Percentiles rank a stretch among this genome's conserved stretches.
Conservation (phyloP, 2,113 vertebrate species). For the Myiopsitta monachus region DNA sequence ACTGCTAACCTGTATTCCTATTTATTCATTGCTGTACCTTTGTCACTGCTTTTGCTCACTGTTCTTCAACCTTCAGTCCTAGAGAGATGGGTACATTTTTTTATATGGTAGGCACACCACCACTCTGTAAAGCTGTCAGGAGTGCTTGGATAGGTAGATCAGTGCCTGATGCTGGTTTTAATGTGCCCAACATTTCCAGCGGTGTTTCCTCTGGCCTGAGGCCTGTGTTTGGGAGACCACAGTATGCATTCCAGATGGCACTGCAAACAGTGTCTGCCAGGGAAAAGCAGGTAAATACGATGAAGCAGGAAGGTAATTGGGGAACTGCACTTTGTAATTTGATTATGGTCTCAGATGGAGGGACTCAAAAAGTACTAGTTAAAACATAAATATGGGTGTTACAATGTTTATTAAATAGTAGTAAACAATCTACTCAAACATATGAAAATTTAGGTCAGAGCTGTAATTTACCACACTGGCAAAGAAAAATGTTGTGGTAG, state of each 20-base stretch:
- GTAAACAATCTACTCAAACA: not conserved
- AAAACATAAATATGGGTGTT: conserved; percentile 4
- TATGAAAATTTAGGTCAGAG: not conserved
- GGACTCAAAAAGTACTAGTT: not conserved
- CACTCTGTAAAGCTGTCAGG: not conserved
- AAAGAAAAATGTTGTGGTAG: not conserved
- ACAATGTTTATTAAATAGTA: not conserved
- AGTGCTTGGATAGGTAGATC: not conserved
- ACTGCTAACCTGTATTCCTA: not conserved
- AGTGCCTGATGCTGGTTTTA: conserved; percentile 17
- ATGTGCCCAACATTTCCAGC: not conserved
- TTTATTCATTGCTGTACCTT: not conserved
- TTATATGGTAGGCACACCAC: not conserved
- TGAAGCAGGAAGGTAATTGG: conserved; percentile 28
- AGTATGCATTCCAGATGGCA: not conserved
- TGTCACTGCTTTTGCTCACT: not conserved
- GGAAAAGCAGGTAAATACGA: conserved; percentile 60
- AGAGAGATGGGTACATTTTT: not conserved
- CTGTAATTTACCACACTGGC: not conserved
- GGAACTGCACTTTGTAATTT: not conserved
- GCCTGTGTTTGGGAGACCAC: not conserved
- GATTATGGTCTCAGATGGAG: not conserved
- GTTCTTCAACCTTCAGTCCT: not conserved
- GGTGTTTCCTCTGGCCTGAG: conserved; percentile 32
- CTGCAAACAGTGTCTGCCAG: conserved; percentile 1